Conservation (phyloP, 2,797 vertebrate genomes). For the Linurgus olivaceus region DNA sequence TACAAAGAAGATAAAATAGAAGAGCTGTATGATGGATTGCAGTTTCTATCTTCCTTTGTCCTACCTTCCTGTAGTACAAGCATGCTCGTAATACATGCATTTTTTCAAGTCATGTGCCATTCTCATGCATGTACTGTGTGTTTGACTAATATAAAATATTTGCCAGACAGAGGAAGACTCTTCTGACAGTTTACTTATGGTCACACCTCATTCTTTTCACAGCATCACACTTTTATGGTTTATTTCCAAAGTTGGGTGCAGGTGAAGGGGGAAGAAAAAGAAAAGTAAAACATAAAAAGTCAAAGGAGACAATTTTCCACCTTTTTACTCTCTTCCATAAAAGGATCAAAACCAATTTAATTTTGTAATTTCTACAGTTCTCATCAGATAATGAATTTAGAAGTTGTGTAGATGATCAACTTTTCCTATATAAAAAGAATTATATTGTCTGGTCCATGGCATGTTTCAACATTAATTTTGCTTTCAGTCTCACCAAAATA, state of each 20-base stretch:
- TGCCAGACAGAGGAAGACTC: background rate
- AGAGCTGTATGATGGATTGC: background rate
- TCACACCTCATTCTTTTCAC: background rate
- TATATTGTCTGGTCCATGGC: background rate
- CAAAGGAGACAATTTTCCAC: background rate
- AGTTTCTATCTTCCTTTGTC: background rate
- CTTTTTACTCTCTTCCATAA: background rate
- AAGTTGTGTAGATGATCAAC: background rate
- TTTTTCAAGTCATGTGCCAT: background rate
- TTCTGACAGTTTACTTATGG: background rate
- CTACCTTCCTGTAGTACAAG: background rate
- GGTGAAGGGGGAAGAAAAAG: background rate
- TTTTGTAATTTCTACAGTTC: background rate
- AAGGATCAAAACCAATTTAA: background rate
- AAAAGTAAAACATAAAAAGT: background rate
- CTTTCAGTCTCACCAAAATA: background rate
- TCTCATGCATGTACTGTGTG: background rate
- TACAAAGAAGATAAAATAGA: background rate
- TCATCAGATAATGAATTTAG: background rate
- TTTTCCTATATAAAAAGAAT: background rate
- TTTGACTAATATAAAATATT: background rate
- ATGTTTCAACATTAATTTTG: background rate
- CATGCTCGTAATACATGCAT: background rate
- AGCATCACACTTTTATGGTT: background rate
- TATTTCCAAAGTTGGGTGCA: background rate